Percentiles rank a stretch among this genome's conserved stretches.
phyloP scores from a whole-genome alignment of 2,797 vertebrate genomes.

The Propithecus deckenii region DNA sequence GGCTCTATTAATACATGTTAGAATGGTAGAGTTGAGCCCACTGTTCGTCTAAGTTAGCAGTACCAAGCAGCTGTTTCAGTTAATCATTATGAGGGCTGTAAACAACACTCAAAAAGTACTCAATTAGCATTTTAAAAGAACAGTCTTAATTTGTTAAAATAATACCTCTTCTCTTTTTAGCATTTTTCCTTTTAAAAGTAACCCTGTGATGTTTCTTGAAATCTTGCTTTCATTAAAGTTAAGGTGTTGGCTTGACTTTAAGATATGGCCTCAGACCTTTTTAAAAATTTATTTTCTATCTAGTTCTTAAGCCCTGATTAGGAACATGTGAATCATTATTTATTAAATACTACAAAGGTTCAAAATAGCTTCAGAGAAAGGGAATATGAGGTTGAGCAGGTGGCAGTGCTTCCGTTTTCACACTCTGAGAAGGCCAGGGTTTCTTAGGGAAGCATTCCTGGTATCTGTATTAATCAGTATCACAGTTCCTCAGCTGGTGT shows the following conservation, averaged over 20 bases:
- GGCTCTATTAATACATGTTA: neutral
- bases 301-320: neutral
- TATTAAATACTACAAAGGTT: slow-evolving; percentile 41
- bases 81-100: slow-evolving; percentile 39
- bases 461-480: slow-evolving; percentile 40
- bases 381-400: slow-evolving; percentile 55
- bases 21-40: neutral
- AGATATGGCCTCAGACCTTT: neutral
- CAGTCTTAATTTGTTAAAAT: slow-evolving; percentile 2
- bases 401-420: slow-evolving; percentile 55
- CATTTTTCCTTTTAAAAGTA: slow-evolving; percentile 45
- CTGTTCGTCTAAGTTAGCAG: slow-evolving; percentile 22
- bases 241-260: neutral
- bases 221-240: slow-evolving; percentile 43
- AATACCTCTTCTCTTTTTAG: neutral
- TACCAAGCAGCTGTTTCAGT: slow-evolving; percentile 51
- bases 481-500: slow-evolving; percentile 9
- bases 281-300: slow-evolving; percentile 7
- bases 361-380: slow-evolving; percentile 68
- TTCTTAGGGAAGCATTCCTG: slow-evolving; percentile 66
- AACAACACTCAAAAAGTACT: neutral
- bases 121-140: slow-evolving; percentile 17
- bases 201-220: neutral
- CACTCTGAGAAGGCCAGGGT: slow-evolving; percentile 29
- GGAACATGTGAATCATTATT: slow-evolving; percentile 42